Percentiles rank a stretch among this genome's conserved stretches.
Evolutionary conservation across 2,113 vertebrate species (phyloP).

Genomic region (Naja naja): DNA sequence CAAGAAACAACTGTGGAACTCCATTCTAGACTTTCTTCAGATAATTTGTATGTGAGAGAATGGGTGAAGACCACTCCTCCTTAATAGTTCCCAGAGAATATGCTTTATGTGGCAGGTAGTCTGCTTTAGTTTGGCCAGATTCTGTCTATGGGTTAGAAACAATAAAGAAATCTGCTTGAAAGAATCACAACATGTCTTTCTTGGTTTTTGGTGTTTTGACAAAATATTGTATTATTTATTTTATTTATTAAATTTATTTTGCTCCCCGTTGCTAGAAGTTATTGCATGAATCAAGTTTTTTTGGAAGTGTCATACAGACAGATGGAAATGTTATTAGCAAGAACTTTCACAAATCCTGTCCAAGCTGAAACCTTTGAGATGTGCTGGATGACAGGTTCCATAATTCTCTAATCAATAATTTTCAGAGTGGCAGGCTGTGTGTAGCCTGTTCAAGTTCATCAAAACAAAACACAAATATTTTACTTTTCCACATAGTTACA

Average conservation of each 20-base stretch:
- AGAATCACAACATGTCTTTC: background rate
- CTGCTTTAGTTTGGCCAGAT: no score
- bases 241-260: background rate
- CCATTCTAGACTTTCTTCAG: background rate
- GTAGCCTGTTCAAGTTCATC: background rate
- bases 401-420: background rate
- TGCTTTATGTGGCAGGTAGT: background rate
- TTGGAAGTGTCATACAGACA: background rate
- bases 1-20: background rate
- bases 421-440: background rate
- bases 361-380: background rate
- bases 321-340: background rate
- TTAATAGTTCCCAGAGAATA: background rate
- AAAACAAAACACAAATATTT: background rate
- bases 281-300: background rate
- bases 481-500: background rate
- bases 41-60: background rate
- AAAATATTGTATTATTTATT: background rate
- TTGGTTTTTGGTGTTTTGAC: background rate
- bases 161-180: background rate
- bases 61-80: background rate
- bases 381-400: background rate
- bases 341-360: background rate
- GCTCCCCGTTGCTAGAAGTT: background rate
- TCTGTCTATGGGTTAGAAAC: background rate